phyloP scores from a whole-genome alignment of 2,797 vertebrate genomes.

The Mormyrus proboscirostris region DNA sequence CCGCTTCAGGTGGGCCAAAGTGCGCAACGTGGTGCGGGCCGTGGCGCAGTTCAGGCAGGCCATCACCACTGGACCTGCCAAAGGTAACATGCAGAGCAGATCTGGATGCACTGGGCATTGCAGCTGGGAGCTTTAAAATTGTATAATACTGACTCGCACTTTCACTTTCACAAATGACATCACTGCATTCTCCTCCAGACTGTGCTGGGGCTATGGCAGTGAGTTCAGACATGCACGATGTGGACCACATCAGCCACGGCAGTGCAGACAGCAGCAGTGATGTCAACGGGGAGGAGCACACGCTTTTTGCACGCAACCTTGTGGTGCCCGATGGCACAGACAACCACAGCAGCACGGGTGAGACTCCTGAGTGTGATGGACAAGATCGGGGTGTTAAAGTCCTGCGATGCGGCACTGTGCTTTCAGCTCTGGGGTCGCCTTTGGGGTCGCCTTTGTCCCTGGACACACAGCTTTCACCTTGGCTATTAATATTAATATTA shows the following conservation, averaged over 20 bases:
- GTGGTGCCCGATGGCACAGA: slow-evolving; percentile 68
- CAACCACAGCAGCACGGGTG: slow-evolving; percentile 80
- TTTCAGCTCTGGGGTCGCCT: background rate
- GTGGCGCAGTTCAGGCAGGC: slow-evolving; percentile 81
- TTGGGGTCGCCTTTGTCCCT: background rate
- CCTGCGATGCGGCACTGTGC: background rate
- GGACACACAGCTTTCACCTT: background rate
- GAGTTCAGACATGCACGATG: slow-evolving; percentile 58
- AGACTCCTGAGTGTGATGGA: background rate
- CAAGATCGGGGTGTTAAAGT: background rate
- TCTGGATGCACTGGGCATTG: background rate
- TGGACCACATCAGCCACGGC: slow-evolving; percentile 78
- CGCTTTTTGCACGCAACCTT: slow-evolving; percentile 67
- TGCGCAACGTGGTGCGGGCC: slow-evolving; percentile 82
- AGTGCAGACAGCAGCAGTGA: slow-evolving; percentile 77
- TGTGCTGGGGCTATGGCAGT: slow-evolving; percentile 38
- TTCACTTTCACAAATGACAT: background rate
- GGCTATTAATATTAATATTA: background rate
- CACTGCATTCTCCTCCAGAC: background rate
- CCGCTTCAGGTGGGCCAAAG: slow-evolving; percentile 90
- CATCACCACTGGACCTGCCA: slow-evolving; percentile 49
- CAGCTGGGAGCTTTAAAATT: background rate
- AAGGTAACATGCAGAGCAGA: slow-evolving; percentile 59
- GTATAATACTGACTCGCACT: background rate
- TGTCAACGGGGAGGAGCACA: slow-evolving; percentile 71